Evolutionary conservation across 1,140 invertebrate genomes (phyloP).

Genomic region (Anastrepha ludens): DNA sequence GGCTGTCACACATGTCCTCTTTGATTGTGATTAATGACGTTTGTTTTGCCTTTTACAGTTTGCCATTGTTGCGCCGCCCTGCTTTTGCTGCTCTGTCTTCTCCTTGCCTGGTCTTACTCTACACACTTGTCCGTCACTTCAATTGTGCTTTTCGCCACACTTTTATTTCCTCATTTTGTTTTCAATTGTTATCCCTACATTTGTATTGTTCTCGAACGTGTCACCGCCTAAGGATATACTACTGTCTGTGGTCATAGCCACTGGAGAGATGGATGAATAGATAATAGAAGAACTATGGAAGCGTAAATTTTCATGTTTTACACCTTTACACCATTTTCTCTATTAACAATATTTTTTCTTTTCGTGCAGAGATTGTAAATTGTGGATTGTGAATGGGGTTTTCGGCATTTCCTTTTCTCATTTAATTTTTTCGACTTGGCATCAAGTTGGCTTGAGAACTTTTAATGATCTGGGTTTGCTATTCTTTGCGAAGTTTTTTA

Average conservation of each 20-base stretch:
- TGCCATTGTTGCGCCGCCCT: neutral
- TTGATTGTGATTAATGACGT: conserved; percentile 44
- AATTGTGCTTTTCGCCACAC: conserved; percentile 29
- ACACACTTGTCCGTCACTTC: neutral
- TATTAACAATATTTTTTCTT: neutral
- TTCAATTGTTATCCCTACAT: neutral
- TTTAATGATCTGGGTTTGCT: neutral
- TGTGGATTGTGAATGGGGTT: neutral
- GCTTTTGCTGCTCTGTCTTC: neutral
- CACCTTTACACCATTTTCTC: neutral
- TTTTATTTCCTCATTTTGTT: conserved; percentile 33
- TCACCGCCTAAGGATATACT: neutral
- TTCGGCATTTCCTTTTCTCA: neutral
- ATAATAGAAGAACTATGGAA: neutral
- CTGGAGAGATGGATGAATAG: neutral
- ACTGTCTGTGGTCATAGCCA: neutral
- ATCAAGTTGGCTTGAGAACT: neutral
- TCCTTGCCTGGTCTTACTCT: neutral
- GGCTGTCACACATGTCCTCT: conserved; percentile 37
- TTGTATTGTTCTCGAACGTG: neutral
- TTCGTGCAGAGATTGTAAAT: neutral
- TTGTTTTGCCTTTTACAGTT: conserved; percentile 35
- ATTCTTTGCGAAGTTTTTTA: neutral
- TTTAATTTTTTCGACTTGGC: neutral
- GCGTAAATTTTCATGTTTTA: neutral